Evolutionary conservation across 1,140 invertebrate species (phyloP).

Genomic region (Caenorhabditis elegans): WBcel235 BX284605.5:16070001-16070500

Average conservation of each 20-base stretch:
- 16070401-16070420: slow-evolving; percentile 17
- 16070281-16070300: not conserved
- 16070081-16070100: not conserved
- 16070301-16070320: too few species aligned
- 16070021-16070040: slow-evolving; percentile 26
- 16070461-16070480: slow-evolving; percentile 39
- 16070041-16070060: not conserved
- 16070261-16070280: not conserved
- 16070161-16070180: not conserved
- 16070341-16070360: too few species aligned
- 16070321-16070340: too few species aligned
- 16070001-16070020: slow-evolving; percentile 15
- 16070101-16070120: not conserved
- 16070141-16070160: not conserved
- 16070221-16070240: not conserved
- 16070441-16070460: slow-evolving; percentile 1
- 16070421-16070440: not conserved
- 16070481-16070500: not conserved
- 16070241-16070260: not conserved
- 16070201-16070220: not conserved
- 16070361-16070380: too few species aligned
- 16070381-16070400: not conserved
- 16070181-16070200: not conserved
- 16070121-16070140: not conserved
- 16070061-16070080: not conserved